Conservation (phyloP, 2,888 invertebrate genomes). For the Tetanocera ferruginea region DNA sequence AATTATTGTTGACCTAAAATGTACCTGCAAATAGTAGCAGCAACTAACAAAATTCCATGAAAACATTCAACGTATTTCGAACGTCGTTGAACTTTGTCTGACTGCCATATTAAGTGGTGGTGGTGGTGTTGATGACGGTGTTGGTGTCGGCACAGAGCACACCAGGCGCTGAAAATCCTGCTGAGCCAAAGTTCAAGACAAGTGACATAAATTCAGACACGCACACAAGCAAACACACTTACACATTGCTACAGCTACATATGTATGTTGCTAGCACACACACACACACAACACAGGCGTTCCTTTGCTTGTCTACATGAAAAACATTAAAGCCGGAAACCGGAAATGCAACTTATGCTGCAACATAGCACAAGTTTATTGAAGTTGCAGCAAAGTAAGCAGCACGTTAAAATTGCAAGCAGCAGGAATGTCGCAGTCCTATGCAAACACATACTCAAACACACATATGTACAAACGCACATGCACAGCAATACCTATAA, state of each 20-base stretch:
- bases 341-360: constrained; percentile 22
- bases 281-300: background rate
- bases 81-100: too few relatives aligned
- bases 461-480: background rate
- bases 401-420: background rate
- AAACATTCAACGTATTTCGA: too few relatives aligned
- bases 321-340: constrained; percentile 15
- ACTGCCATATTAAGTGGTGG: background rate
- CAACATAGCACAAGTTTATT: constrained; percentile 11
- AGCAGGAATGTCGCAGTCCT: background rate
- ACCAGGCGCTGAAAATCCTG: background rate
- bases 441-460: background rate
- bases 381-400: background rate
- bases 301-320: background rate
- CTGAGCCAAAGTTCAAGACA: constrained; percentile 2
- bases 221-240: background rate
- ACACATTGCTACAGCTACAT: background rate
- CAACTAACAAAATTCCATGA: too few relatives aligned
- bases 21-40: too few relatives aligned
- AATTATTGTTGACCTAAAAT: too few relatives aligned
- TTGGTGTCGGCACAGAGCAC: background rate
- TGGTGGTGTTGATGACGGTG: too few relatives aligned
- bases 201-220: background rate
- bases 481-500: background rate
- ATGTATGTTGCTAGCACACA: background rate